These are phyloP conservation scores for Bryconaethiops microstoma DNA, from an alignment of 2,797 vertebrate species.

Conservation along the genomic window DNA sequence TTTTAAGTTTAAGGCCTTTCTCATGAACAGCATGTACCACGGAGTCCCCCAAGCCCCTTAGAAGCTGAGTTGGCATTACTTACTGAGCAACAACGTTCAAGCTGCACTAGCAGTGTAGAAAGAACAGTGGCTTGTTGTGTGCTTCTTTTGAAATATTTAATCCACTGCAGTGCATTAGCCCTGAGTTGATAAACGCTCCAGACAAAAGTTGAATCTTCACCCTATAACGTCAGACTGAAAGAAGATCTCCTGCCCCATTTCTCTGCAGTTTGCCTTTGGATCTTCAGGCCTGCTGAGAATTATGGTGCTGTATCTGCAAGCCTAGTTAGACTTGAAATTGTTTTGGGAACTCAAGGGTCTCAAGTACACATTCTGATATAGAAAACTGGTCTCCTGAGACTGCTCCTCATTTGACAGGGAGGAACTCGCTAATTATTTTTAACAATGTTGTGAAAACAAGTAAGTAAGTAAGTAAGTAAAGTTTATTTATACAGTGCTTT, in stretches of 20 bases:
- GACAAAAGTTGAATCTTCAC: not conserved
- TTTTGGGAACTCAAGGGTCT: not conserved
- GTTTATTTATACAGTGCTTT: too few relatives aligned
- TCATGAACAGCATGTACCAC: too few relatives aligned
- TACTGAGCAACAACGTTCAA: not conserved
- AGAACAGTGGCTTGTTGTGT: too few relatives aligned
- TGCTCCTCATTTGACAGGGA: not conserved
- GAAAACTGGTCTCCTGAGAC: not conserved
- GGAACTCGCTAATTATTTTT: not conserved
- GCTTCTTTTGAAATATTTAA: not conserved
- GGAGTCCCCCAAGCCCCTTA: too few relatives aligned
- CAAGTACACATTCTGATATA: not conserved
- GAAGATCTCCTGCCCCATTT: not conserved
- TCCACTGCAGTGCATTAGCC: not conserved
- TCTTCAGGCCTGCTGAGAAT: not conserved
- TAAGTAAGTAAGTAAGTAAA: too few relatives aligned
- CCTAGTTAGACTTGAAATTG: not conserved
- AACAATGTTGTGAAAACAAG: not conserved
- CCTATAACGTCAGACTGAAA: not conserved
- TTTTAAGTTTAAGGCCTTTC: too few relatives aligned
- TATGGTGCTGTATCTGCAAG: not conserved
- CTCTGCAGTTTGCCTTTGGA: constrained; percentile 3
- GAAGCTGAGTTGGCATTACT: not conserved
- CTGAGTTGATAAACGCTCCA: not conserved
- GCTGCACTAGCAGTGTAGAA: too few relatives aligned